These are phyloP conservation scores for Drosophila dunni DNA, from an alignment of 1,140 invertebrate species.

Conservation along the genomic window DNA sequence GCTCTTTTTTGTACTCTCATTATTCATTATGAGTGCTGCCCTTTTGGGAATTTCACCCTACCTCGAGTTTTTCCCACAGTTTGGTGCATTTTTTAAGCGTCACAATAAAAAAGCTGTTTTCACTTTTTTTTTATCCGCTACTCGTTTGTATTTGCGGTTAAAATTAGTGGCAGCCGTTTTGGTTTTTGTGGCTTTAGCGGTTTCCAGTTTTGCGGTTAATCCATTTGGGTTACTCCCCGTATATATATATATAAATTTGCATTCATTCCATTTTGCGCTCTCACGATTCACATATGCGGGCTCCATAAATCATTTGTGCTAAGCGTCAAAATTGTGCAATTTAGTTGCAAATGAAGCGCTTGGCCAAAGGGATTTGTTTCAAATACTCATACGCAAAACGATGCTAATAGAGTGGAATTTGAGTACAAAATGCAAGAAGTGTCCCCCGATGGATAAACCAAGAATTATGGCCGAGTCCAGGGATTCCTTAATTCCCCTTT, in stretches of 20 bases:
- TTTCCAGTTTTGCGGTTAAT: constrained; percentile 60
- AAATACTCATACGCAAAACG: constrained; percentile 6
- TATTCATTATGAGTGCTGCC: constrained; percentile 74
- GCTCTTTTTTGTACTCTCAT: constrained; percentile 52
- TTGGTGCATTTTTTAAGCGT: constrained; percentile 10
- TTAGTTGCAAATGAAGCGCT: constrained; percentile 56
- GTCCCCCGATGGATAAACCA: background rate
- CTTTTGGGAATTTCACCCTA: constrained; percentile 30
- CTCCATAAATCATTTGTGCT: constrained; percentile 62
- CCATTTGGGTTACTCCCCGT: constrained; percentile 46
- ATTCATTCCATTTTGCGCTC: constrained; percentile 1
- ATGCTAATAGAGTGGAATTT: constrained; percentile 31
- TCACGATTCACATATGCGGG: constrained; percentile 47
- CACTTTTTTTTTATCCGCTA: constrained; percentile 19
- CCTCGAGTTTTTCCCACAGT: constrained; percentile 25
- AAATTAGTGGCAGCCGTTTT: constrained; percentile 69
- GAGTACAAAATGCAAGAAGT: background rate
- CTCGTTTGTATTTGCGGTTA: constrained; percentile 58
- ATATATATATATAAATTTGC: constrained; percentile 25
- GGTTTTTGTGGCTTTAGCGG: constrained; percentile 53
- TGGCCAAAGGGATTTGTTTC: constrained; percentile 19
- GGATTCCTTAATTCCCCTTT: background rate
- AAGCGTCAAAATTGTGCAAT: constrained; percentile 61
- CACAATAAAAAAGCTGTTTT: constrained; percentile 56
- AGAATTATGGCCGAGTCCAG: background rate